Percentiles rank a stretch among this genome's conserved stretches.
Evolutionary conservation across 2,797 vertebrate species (phyloP).

Genomic region (Protonibea diacanthus): DNA sequence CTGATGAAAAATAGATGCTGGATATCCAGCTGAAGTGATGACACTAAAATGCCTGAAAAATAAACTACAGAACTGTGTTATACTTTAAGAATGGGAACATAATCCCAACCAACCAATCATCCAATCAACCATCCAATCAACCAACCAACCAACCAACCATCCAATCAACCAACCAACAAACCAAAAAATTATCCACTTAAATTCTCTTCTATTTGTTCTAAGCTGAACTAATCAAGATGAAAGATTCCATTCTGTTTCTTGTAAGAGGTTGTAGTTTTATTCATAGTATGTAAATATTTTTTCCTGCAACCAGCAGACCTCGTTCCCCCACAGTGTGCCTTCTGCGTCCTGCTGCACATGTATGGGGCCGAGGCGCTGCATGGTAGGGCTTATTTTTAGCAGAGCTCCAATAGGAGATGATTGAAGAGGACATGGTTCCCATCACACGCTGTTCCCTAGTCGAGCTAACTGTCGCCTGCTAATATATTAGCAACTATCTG

Average conservation of each 20-base stretch:
- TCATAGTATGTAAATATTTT: background rate
- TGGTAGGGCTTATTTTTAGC: constrained; percentile 53
- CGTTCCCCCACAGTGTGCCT: background rate
- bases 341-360: background rate
- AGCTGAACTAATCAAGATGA: background rate
- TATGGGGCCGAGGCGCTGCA: background rate
- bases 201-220: background rate
- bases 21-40: too few species aligned
- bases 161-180: too few species aligned
- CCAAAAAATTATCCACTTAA: too few species aligned
- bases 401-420: constrained; percentile 24
- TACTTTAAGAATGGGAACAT: too few species aligned
- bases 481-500: constrained; percentile 8
- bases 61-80: too few species aligned
- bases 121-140: too few species aligned
- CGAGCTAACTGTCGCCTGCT: constrained; percentile 33
- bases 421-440: constrained; percentile 57
- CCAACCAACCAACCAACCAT: too few species aligned
- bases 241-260: background rate
- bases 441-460: constrained; percentile 33
- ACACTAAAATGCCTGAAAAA: background rate
- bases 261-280: background rate
- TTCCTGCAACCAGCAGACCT: background rate
- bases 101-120: too few species aligned
- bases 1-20: background rate